Conservation (phyloP, 2,888 invertebrate species). For the Agrilus mali region DNA sequence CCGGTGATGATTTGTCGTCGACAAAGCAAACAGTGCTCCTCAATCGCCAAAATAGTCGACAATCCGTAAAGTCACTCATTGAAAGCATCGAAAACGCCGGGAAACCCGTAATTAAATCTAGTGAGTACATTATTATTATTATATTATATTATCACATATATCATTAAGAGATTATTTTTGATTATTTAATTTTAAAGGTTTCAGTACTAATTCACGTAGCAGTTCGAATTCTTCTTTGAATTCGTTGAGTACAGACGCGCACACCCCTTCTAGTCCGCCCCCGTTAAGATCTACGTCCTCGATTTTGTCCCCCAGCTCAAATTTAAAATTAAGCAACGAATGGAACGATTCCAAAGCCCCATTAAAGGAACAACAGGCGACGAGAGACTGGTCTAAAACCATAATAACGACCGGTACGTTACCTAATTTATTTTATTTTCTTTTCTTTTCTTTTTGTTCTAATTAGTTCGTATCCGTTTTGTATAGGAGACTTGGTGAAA, state of each 20-base stretch:
- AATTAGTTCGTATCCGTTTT: slow-evolving; percentile 17
- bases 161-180: too few species aligned
- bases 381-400: slow-evolving; percentile 25
- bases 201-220: slow-evolving; percentile 44
- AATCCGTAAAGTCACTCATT: slow-evolving; percentile 83
- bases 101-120: slow-evolving; percentile 47
- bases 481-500: slow-evolving; percentile 23
- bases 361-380: slow-evolving; percentile 34
- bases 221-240: slow-evolving; percentile 52
- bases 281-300: slow-evolving; percentile 27
- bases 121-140: slow-evolving; percentile 7
- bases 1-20: slow-evolving; percentile 44
- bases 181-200: slow-evolving; percentile 10
- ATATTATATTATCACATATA: too few species aligned
- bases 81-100: slow-evolving; percentile 83
- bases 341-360: slow-evolving; percentile 41
- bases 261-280: slow-evolving; percentile 26
- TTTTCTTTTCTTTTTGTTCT: slow-evolving; percentile 9
- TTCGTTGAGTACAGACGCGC: slow-evolving; percentile 39
- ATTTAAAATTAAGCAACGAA: slow-evolving; percentile 40
- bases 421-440: background rate
- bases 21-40: slow-evolving; percentile 42
- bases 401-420: slow-evolving; percentile 11
- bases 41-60: slow-evolving; percentile 57
- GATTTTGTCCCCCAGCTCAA: slow-evolving; percentile 25